These are phyloP conservation scores for Arvicanthis niloticus DNA, from an alignment of 2,113 vertebrate species.

Conservation along the genomic window DNA sequence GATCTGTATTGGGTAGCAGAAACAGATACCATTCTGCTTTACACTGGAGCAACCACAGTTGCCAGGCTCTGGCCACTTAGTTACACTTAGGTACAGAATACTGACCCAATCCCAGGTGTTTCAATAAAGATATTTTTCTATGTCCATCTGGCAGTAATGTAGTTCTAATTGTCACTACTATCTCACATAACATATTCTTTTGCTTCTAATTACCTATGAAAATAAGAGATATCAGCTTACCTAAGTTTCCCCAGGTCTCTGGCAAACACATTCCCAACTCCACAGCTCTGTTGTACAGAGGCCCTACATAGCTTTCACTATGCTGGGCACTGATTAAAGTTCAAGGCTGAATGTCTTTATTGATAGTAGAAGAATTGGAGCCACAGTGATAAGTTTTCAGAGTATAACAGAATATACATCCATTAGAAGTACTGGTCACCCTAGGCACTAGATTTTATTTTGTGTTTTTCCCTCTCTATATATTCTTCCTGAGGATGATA, in stretches of 20 bases:
- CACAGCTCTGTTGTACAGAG: background rate
- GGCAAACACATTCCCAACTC: background rate
- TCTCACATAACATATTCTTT: background rate
- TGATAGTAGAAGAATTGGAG: background rate
- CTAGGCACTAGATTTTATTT: conserved; percentile 34
- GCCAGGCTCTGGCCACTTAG: background rate
- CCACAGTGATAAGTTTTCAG: background rate
- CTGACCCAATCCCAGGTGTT: background rate
- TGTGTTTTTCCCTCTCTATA: background rate
- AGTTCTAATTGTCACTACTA: conserved; percentile 8
- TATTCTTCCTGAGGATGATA: background rate
- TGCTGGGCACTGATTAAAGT: background rate
- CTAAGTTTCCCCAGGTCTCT: background rate
- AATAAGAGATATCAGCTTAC: background rate
- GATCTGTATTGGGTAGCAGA: background rate
- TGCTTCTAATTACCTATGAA: background rate
- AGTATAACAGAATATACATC: background rate
- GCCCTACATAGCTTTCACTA: background rate
- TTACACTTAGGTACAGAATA: background rate
- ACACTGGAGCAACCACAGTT: background rate
- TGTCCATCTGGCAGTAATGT: background rate
- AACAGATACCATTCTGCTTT: background rate
- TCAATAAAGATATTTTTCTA: background rate
- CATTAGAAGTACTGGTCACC: background rate
- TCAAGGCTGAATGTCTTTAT: background rate